phyloP scores from a whole-genome alignment of 2,113 vertebrate species.

The Mesitornis unicolor region DNA sequence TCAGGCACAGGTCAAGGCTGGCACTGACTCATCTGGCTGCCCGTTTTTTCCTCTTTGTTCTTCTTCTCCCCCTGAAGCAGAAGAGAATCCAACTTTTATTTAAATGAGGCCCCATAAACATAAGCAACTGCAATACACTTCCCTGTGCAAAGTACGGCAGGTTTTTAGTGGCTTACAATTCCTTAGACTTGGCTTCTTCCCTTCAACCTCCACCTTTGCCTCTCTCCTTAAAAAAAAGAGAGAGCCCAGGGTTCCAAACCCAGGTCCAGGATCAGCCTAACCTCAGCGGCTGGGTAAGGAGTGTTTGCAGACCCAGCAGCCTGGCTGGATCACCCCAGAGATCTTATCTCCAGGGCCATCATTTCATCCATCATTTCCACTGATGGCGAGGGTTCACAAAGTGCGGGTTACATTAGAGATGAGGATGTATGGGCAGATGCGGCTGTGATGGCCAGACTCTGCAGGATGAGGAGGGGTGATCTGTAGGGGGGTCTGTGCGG shows the following conservation, averaged over 20 bases:
- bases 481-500: neutral
- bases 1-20: neutral
- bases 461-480: neutral
- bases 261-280: neutral
- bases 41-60: neutral
- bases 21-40: slow-evolving; percentile 14
- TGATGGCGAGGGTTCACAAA: no score
- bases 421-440: fast-evolving
- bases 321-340: neutral
- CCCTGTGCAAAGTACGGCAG: neutral
- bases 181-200: neutral
- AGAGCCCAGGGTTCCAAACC: neutral
- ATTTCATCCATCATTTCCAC: no score
- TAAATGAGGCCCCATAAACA: neutral
- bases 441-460: fast-evolving
- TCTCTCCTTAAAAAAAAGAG: neutral
- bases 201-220: neutral
- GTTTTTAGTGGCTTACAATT: neutral
- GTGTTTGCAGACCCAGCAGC: neutral
- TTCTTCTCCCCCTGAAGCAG: neutral
- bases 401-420: fast-evolving
- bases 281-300: fast-evolving
- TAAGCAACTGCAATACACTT: neutral
- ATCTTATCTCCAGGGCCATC: neutral
- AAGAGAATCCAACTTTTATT: neutral